Percentiles rank a stretch among this genome's conserved stretches.
Evolutionary conservation across 37 sponge, comb jelly and placozoan genomes (phyloP).

Genomic region (Agelas oroides): DNA sequence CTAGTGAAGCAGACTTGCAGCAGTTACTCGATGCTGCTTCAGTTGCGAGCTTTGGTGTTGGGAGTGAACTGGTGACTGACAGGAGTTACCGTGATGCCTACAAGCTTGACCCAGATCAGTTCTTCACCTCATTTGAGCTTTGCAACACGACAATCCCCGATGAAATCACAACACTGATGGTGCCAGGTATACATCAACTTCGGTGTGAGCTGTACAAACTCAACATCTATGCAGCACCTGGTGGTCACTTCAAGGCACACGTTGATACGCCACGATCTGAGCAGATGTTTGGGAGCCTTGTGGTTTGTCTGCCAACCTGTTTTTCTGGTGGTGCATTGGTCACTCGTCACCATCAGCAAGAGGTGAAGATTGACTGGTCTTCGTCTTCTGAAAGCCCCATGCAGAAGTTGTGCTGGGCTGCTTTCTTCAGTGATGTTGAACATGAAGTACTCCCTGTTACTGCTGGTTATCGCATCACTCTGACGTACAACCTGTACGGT

Average conservation of each 20-base stretch:
- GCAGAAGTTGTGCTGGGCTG: slow-evolving; percentile 7
- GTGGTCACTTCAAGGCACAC: slow-evolving; percentile 31
- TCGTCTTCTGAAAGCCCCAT: not conserved
- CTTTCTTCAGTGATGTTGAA: slow-evolving; percentile 37
- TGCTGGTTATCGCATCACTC: slow-evolving; percentile 26
- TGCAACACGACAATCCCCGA: slow-evolving; percentile 7
- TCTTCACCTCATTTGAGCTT: slow-evolving; percentile 20
- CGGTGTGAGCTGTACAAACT: not conserved
- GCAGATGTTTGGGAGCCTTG: slow-evolving; percentile 54
- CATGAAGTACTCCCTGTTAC: slow-evolving; percentile 49
- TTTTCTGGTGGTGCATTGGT: slow-evolving; percentile 43
- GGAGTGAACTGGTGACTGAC: slow-evolving; percentile 29
- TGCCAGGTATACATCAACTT: not conserved
- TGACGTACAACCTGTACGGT: slow-evolving; percentile 49
- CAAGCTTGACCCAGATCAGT: slow-evolving; percentile 25
- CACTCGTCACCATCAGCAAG: slow-evolving; percentile 14
- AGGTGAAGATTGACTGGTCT: slow-evolving; percentile 46
- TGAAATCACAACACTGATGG: slow-evolving; percentile 1
- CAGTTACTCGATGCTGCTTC: slow-evolving; percentile 32
- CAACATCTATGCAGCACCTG: slow-evolving; percentile 17
- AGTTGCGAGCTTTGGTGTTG: slow-evolving; percentile 43
- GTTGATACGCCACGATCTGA: slow-evolving; percentile 35
- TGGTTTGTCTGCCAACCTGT: slow-evolving; percentile 37
- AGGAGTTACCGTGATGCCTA: slow-evolving; percentile 51
- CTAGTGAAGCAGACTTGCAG: not conserved